A percentile compares a stretch with the other conserved stretches of the same genome.
Conservation (phyloP, 2,113 vertebrate genomes). For the Athene cunicularia region DNA sequence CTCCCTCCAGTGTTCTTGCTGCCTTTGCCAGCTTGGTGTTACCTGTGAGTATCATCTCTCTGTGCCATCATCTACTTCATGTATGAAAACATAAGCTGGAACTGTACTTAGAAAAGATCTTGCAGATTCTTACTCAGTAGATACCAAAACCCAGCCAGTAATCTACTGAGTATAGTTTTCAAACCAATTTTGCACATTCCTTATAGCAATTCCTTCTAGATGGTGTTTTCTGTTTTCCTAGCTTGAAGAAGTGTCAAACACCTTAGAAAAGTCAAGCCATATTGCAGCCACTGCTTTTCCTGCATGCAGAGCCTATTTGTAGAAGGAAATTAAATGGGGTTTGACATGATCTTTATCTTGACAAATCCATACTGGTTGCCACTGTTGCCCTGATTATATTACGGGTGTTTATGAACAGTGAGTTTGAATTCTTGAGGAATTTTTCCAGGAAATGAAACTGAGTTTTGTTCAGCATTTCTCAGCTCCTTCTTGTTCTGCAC, state of each 20-base stretch:
- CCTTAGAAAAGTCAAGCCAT: background rate
- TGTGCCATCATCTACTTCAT: background rate
- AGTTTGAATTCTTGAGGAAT: background rate
- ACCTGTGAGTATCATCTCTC: background rate
- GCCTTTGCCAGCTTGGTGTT: background rate
- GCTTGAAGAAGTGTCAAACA: background rate
- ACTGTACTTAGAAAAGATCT: background rate
- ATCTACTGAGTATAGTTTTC: background rate
- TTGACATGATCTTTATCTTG: background rate
- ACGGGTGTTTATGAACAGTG: background rate
- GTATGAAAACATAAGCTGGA: background rate
- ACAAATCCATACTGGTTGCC: background rate
- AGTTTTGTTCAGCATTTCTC: background rate
- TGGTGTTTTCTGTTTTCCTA: background rate
- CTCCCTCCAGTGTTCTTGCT: background rate
- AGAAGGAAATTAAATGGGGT: background rate
- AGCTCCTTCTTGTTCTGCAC: background rate
- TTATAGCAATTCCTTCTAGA: background rate
- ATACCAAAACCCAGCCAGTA: background rate
- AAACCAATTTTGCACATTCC: background rate
- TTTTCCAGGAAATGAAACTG: background rate
- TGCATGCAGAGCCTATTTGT: background rate
- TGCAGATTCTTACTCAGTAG: background rate
- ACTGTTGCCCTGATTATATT: background rate
- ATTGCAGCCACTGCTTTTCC: background rate